These are phyloP conservation scores for Graphium colonna DNA, from an alignment of 2,888 invertebrate genomes.

Conservation along the genomic window DNA sequence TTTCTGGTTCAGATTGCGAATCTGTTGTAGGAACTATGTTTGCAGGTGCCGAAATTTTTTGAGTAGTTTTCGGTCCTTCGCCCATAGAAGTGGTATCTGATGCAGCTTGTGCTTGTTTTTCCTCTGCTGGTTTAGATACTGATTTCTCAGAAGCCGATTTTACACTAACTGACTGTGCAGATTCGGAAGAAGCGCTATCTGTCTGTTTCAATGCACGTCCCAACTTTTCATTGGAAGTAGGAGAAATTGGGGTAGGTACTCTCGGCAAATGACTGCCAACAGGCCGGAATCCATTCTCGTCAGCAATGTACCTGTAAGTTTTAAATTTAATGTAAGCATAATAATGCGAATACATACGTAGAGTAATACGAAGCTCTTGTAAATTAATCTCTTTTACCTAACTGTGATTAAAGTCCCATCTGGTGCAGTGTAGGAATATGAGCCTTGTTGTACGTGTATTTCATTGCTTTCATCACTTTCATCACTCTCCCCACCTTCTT, in stretches of 20 bases:
- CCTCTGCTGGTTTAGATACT: slow-evolving; percentile 25
- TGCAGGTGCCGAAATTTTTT: not conserved
- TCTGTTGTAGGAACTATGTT: slow-evolving; percentile 14
- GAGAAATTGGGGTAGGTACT: slow-evolving; percentile 32
- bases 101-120: slow-evolving; percentile 21
- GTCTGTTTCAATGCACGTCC: slow-evolving; percentile 41
- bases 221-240: slow-evolving; percentile 40
- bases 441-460: slow-evolving; percentile 82
- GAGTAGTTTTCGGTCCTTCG: not conserved
- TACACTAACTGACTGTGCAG: slow-evolving; percentile 23
- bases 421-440: slow-evolving; percentile 85
- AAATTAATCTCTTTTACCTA: slow-evolving; percentile 57
- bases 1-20: slow-evolving; percentile 3
- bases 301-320: slow-evolving; percentile 81
- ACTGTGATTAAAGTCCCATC: slow-evolving; percentile 84
- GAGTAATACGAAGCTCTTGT: too few relatives aligned
- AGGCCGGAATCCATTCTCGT: slow-evolving; percentile 86
- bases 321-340: slow-evolving; percentile 1
- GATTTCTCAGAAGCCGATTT: slow-evolving; percentile 25
- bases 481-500: slow-evolving; percentile 78
- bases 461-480: slow-evolving; percentile 69
- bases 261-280: slow-evolving; percentile 83
- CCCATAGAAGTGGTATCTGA: not conserved
- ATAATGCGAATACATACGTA: too few relatives aligned
- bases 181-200: slow-evolving; percentile 37